Evolutionary conservation across 2,888 invertebrate species (phyloP).

Genomic region (Sicus ferrugineus): DNA sequence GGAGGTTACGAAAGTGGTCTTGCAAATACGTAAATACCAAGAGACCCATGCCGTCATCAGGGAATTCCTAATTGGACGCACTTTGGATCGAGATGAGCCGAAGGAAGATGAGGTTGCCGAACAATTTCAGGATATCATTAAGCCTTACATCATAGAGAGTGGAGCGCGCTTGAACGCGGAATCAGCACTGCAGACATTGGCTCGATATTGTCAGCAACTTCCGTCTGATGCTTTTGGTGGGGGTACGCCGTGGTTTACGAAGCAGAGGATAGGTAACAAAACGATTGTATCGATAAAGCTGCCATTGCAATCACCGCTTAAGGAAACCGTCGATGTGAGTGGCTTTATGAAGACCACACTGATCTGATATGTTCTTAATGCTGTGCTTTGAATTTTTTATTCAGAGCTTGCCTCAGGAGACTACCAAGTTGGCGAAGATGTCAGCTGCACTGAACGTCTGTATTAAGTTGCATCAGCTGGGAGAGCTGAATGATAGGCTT

Average conservation of each 20-base stretch:
- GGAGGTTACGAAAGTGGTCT: constrained; percentile 52
- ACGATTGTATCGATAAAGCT: constrained; percentile 68
- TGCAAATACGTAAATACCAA: constrained; percentile 65
- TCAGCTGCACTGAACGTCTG: constrained; percentile 84
- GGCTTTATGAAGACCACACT: neutral
- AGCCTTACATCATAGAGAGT: constrained; percentile 48
- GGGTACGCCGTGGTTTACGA: constrained; percentile 63
- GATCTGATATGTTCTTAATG: neutral
- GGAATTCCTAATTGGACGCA: constrained; percentile 68
- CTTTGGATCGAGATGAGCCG: constrained; percentile 68
- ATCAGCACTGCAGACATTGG: constrained; percentile 67
- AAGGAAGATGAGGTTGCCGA: constrained; percentile 66
- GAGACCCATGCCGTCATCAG: constrained; percentile 68
- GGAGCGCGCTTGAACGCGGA: constrained; percentile 53
- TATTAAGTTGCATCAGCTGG: constrained; percentile 72
- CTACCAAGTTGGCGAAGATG: constrained; percentile 75
- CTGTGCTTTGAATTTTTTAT: no score
- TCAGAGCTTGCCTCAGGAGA: constrained; percentile 70
- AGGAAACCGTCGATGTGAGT: constrained; percentile 73
- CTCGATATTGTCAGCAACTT: constrained; percentile 81
- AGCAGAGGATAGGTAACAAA: constrained; percentile 37
- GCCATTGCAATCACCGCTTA: constrained; percentile 81
- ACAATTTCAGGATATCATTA: constrained; percentile 66
- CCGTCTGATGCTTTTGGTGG: constrained; percentile 82
- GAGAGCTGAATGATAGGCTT: constrained; percentile 78